Base-by-base conservation (phyloP, 2,797 vertebrate genomes). In the Gallirallus australis region DNA sequence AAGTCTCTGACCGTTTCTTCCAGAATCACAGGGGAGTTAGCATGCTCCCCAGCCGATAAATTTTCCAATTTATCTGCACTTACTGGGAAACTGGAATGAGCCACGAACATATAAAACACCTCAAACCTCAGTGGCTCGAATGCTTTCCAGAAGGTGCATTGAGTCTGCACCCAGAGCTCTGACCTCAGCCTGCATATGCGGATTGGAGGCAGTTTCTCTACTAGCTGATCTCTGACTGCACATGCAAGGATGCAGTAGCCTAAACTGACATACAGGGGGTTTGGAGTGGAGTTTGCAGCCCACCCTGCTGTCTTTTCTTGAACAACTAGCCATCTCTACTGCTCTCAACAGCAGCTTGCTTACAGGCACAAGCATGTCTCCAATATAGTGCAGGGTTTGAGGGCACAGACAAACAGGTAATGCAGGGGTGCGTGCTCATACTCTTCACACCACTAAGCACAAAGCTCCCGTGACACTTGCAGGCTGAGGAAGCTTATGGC, bases 401-500 rank as follows among this genome's bases (percentile, higher is more conserved):
- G 33, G 35, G 71, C 40, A 59, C 37, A 81, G 75, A 33, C n/a
- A 30, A 61, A 3, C 42, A 25, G 31, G 20, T 13, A 30, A 45
- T 5, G 30, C 16, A 2, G 9, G 25, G n/a, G 48, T 11, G 25
- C 3, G 25, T 8, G 40, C 37, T 53, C 59, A 31, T 0, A 72
- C 39, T 39, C 31, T 35, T 47, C 60, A 47, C 48, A 63, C 42
- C 11, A 12, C 4, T 0, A 4, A 4, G 25, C 1, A 1, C 20
- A 15, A 42, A n/a, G 64, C 12, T 57, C 31, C n/a, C 18, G 8
- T 4, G 28, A 54, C 33, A 6, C 16, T 3, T 15, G 47, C 48
- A 48, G 33, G 64, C n/a, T 68, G 53, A 37, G 54, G 13, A 37
- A 19, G 18, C 11, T 15, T 2, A 42, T 0, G 2, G 1, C 19